A percentile compares a stretch with the other conserved stretches of the same genome.
Evolutionary conservation across 2,888 invertebrate species (phyloP).

Genomic region (Andrena trimmerana): DNA sequence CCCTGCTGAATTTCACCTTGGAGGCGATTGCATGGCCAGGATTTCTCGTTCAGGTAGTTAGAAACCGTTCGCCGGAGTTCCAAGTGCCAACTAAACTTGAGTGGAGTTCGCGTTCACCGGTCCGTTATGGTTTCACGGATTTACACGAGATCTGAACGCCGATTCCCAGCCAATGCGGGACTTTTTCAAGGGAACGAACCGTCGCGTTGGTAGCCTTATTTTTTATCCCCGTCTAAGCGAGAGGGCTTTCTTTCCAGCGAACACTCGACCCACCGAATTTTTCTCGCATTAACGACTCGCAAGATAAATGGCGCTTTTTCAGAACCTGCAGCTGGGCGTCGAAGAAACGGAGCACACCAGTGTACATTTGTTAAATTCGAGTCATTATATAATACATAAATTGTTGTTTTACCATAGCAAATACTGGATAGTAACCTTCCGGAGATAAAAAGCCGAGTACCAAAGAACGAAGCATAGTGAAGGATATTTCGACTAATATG

Average conservation of each 20-base stretch:
- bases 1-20: constrained; percentile 22
- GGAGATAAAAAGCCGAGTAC: not conserved
- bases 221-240: not conserved
- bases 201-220: not conserved
- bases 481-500: constrained; percentile 31
- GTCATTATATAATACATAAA: constrained; percentile 43
- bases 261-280: constrained; percentile 40
- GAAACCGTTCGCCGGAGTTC: constrained; percentile 61
- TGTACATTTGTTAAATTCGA: constrained; percentile 39
- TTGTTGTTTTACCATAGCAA: constrained; percentile 22
- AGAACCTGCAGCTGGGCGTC: not conserved
- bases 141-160: constrained; percentile 40
- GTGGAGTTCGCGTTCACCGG: constrained; percentile 45
- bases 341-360: constrained; percentile 1
- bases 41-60: constrained; percentile 59
- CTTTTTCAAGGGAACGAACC: constrained; percentile 8
- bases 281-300: constrained; percentile 59
- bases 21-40: constrained; percentile 16
- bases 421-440: not conserved
- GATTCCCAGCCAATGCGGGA: constrained; percentile 44
- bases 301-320: constrained; percentile 59
- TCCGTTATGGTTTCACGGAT: constrained; percentile 64
- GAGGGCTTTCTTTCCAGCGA: not conserved
- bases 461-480: not conserved
- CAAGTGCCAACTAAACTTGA: constrained; percentile 59